phyloP scores from a whole-genome alignment of 2,113 vertebrate species.

The Engraulis encrasicolus region DNA sequence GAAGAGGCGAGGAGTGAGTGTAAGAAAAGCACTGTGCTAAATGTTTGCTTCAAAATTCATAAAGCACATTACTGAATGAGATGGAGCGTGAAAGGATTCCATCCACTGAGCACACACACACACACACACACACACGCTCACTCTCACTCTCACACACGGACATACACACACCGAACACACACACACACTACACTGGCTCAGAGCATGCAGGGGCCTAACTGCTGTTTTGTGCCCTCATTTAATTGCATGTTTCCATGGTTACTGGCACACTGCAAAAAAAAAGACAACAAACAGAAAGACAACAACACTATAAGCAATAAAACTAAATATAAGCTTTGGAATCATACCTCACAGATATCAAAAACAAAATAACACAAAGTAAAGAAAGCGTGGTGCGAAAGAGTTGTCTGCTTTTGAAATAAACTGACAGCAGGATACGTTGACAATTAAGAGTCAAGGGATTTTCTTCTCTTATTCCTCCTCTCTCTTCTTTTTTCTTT shows the following conservation, averaged over 20 bases:
- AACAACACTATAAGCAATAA: slow-evolving; percentile 40
- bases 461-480: too few relatives aligned
- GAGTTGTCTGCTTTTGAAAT: slow-evolving; percentile 43
- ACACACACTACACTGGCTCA: slow-evolving; percentile 35
- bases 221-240: slow-evolving; percentile 56
- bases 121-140: slow-evolving; percentile 34
- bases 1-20: background rate
- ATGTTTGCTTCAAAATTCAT: slow-evolving; percentile 54
- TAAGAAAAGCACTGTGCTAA: slow-evolving; percentile 29
- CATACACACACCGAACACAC: slow-evolving; percentile 32
- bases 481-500: slow-evolving; percentile 30
- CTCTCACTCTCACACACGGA: slow-evolving; percentile 32
- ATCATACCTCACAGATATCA: slow-evolving; percentile 15
- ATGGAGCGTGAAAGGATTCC: slow-evolving; percentile 54
- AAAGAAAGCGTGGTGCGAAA: slow-evolving; percentile 7
- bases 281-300: slow-evolving; percentile 42
- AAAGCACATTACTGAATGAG: slow-evolving; percentile 54
- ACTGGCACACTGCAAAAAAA: slow-evolving; percentile 50
- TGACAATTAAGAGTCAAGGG: slow-evolving; percentile 49
- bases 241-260: slow-evolving; percentile 65
- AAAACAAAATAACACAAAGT: slow-evolving; percentile 24
- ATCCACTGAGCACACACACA: slow-evolving; percentile 39
- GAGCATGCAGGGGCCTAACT: slow-evolving; percentile 50
- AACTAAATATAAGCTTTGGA: slow-evolving; percentile 42
- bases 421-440: slow-evolving; percentile 38